Evolutionary conservation across 1,140 invertebrate species (phyloP), one percentile per base, ranked within the genome.

Genomic region (Brachionus asplanchnoidis): DNA sequence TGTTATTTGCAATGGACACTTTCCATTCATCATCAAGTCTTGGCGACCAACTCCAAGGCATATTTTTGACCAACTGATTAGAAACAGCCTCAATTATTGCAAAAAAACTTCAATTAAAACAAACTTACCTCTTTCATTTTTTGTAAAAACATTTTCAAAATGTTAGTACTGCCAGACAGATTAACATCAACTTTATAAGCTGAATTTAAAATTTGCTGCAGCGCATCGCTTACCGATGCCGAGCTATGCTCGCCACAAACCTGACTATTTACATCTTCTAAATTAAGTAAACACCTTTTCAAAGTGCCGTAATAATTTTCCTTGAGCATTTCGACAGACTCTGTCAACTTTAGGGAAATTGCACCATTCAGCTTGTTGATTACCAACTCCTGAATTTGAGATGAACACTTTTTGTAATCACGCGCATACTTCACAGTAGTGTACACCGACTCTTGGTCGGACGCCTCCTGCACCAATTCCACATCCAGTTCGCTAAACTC

Each of bases 101-200:
- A 79, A 36, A 1, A 4, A 50, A 79, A 44, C 40, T 26, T 70
- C 4, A 80, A 11, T 46, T 17, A 14, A 20, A 28, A 70, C 5
- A 36, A 36, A 60, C 60, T 46, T 85, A 95, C 89, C 85, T 94
- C 92, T 85, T 94, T 92, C 86, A 96, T 91, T 86, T 94, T 92
- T 87, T 95, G 94, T 86, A 95, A 90, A 78, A 96, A 92, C 0
- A 92, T 92, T 84, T 93, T 90, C 17, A 95, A 91, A 68, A 95
- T 89, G 0, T 94, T 94, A 82, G 94, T 94, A 44, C 94, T 94
- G 26, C 93, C 92, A 60, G 93, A 92, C 36, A 94, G 92, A 86
- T 93, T 93, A n/a, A 96, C 91, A 88, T 95, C 93, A n/a, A 96
- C 93, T 85, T 93, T 92, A 85, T 95, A 94, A 4, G 95, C 94